Percentiles rank a stretch among this genome's conserved stretches.
These are phyloP conservation scores for Notodonta dromedarius DNA, from an alignment of 2,888 invertebrate species.

Conservation along the genomic window DNA sequence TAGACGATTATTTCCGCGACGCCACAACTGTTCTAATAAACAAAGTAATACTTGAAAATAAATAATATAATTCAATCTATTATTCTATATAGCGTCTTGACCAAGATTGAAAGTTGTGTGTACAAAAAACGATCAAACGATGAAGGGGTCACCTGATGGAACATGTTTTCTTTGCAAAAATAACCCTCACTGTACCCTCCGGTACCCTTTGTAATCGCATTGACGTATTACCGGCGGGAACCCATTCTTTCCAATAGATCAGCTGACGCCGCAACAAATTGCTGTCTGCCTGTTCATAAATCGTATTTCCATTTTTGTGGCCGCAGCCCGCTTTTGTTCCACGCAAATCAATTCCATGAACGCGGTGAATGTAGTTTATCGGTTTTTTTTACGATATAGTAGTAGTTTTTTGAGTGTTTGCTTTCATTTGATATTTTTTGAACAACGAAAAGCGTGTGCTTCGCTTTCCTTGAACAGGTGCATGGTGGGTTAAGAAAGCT, in stretches of 20 bases:
- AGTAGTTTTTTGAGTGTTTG: neutral
- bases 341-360: conserved; percentile 5
- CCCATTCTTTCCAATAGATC: conserved; percentile 5
- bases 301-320: conserved; percentile 7
- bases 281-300: conserved; percentile 8
- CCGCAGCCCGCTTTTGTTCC: conserved; percentile 5
- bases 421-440: neutral
- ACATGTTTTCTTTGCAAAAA: neutral
- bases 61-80: too few relatives aligned
- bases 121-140: neutral
- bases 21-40: too few relatives aligned
- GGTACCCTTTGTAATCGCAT: conserved; percentile 2
- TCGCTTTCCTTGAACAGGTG: neutral
- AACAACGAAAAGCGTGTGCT: neutral
- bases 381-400: neutral
- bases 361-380: conserved; percentile 3
- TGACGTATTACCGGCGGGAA: conserved; percentile 2
- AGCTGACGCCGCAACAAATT: conserved; percentile 7
- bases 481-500: too few relatives aligned
- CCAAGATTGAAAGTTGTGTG: neutral
- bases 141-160: conserved; percentile 1
- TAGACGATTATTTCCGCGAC: too few relatives aligned
- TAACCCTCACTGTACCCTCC: neutral
- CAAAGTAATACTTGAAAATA: too few relatives aligned
- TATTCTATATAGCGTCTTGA: too few relatives aligned